Conservation (phyloP, 2,113 vertebrate species). For the Oryzias curvinotus region DNA sequence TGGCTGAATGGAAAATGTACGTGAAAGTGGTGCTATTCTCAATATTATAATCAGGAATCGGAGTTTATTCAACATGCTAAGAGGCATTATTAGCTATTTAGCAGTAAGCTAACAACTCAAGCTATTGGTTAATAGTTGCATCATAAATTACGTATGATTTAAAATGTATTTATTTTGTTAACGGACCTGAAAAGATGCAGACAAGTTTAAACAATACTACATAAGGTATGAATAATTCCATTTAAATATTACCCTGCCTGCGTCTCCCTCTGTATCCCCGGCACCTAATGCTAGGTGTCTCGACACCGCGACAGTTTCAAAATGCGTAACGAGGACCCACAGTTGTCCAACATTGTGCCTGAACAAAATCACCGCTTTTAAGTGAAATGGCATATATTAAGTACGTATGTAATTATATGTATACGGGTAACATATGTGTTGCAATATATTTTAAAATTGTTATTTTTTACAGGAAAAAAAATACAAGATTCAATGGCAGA, state of each 20-base stretch:
- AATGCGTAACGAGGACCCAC: slow-evolving; percentile 65
- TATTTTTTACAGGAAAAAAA: not conserved
- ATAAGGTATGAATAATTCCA: not conserved
- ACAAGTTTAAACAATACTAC: no score
- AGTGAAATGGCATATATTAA: no score
- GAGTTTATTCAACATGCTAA: slow-evolving; percentile 37
- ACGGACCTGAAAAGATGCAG: no score
- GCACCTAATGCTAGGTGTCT: slow-evolving; percentile 50
- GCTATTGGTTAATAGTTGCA: slow-evolving; percentile 4
- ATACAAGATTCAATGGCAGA: slow-evolving; percentile 15
- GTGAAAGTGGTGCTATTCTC: not conserved
- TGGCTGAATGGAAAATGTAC: not conserved
- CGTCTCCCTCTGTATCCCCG: slow-evolving; percentile 58
- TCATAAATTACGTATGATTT: not conserved
- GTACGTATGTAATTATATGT: no score
- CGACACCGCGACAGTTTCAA: slow-evolving; percentile 75
- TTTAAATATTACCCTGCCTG: slow-evolving; percentile 21
- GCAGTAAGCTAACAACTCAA: slow-evolving; percentile 42
- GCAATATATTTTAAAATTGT: no score
- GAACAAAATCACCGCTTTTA: slow-evolving; percentile 35
- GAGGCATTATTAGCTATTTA: slow-evolving; percentile 51
- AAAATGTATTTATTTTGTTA: no score
- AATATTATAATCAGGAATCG: not conserved
- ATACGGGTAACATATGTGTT: no score
- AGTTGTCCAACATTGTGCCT: slow-evolving; percentile 39